Evolutionary conservation across 1,140 invertebrate species (phyloP), one percentile per base, ranked within the genome.

Genomic region (Phymastichus coffea): DNA sequence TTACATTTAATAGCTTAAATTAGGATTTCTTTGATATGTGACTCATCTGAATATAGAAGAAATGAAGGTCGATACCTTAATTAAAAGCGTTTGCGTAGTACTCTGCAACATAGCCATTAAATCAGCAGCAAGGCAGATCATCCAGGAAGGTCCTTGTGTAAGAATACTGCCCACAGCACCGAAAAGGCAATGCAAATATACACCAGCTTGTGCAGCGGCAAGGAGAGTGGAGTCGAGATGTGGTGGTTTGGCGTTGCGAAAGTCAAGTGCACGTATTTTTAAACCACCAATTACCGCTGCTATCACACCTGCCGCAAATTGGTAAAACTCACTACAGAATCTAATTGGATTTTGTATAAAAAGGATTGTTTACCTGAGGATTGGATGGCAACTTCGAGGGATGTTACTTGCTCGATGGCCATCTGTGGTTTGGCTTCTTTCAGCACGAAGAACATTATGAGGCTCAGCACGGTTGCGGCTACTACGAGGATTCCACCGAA

Each of bases 391-490:
- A 73, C 68, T 61, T 78, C 76, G 15, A 76, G 54, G n/a, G 69
- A 71, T 7, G 75, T 78, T 2, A 78, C 76, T 66, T 77, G 76
- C 17, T 75, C 60, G 48, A 79, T 80, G 15, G 84, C 83, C 64
- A 88, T 83, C 37, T 87, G 82, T 63, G 83, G 74, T 63, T 86
- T 83, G 68, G 85, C 86, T 47, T 87, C 86, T 55, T 90, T 87
- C 4, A 94, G 80, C 1, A 95, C 92, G 77, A 94, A 95, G 78
- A 95, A 95, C 80, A 95, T 90, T 44, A 94, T 94, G 52, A 94
- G 84, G 17, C 90, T 90, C 57, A 96, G 92, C 23, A 95, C 91
- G 3, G 93, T 94, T 35, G 92, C 77, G 2, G 94, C 92, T 37
- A 92, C 88, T 3, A 93, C 80, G 9, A 95, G 77, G 53, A 95